Evolutionary conservation across 2,113 vertebrate species (phyloP), one percentile per base, ranked within the genome.

Genomic region (western clawed frog (Xenopus tropicalis)): DNA sequence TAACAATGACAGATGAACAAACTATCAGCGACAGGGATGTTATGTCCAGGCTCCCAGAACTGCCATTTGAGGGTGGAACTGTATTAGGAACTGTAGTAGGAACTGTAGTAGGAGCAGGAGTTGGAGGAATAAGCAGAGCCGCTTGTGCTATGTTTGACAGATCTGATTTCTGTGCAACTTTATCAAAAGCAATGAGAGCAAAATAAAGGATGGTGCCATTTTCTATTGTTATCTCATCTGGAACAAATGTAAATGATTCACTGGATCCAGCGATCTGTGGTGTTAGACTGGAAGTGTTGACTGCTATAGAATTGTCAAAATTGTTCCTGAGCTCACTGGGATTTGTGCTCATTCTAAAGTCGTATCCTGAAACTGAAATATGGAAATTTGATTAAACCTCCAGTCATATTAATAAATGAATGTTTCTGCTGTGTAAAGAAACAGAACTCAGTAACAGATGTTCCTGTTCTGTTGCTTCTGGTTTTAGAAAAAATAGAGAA

Each of bases 281-380:
- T 51, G 11, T 80, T 19, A 88, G 67, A 74, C 58, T 3, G 25
- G 77, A 77, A 37, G 74, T 80, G 25, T 85, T 78, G 71, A 90
- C 71, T 29, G 70, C 63, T 59, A 29, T 1, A 61, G 80, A 65
- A 4, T 0, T 61, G n/a, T 70, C 37, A 79, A 89, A 91, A 69
- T 77, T 52, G 19, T 77, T 1, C 78, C 57, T 79, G 62, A 88
- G 80, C 7, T 77, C 57, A 68, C 19, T 68, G 44, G 76, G 77
- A 71, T 37, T 54, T 21, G 24, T 21, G 74, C 77, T 85, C 69
- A 74, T 86, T 82, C 85, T 86, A 80, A 89, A 81, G 70, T 86
- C 65, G 67, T 91, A 91, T 10, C 46, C 63, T 11, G 76, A 48
- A 19, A 84, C 90, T 93, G 72, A 82, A 83, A 70, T 77, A 61